These are phyloP conservation scores for Paguma larvata DNA, from an alignment of 2,797 vertebrate genomes.

Conservation along the genomic window DNA sequence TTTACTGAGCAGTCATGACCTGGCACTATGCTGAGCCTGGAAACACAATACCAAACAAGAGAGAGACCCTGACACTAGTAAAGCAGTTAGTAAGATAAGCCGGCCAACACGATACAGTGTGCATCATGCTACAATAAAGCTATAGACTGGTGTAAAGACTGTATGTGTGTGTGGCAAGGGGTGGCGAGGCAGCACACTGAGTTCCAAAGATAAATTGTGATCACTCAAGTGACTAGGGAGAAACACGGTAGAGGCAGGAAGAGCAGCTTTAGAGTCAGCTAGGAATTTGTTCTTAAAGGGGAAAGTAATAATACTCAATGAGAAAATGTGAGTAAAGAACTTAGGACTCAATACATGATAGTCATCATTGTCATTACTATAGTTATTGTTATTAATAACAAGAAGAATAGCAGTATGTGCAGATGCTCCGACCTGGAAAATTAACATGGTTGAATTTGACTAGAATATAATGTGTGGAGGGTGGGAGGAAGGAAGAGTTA, in stretches of 20 bases:
- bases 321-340: background rate
- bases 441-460: background rate
- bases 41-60: background rate
- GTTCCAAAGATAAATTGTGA: background rate
- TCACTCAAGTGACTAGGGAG: background rate
- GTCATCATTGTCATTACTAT: background rate
- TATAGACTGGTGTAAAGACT: accelerated
- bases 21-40: too few relatives aligned
- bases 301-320: background rate
- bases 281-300: background rate
- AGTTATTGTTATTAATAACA: background rate
- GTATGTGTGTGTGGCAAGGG: too few relatives aligned
- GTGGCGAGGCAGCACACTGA: background rate
- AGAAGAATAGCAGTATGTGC: background rate
- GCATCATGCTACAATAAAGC: background rate
- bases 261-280: background rate
- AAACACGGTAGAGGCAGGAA: accelerated
- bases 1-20: background rate
- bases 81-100: background rate
- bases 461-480: background rate
- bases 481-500: accelerated
- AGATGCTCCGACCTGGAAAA: background rate
- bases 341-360: background rate
- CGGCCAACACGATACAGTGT: accelerated
- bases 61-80: background rate